Percentiles rank a stretch among this genome's conserved stretches.
phyloP scores from a whole-genome alignment of 2,888 invertebrate species.

The Drosophila lacicola region DNA sequence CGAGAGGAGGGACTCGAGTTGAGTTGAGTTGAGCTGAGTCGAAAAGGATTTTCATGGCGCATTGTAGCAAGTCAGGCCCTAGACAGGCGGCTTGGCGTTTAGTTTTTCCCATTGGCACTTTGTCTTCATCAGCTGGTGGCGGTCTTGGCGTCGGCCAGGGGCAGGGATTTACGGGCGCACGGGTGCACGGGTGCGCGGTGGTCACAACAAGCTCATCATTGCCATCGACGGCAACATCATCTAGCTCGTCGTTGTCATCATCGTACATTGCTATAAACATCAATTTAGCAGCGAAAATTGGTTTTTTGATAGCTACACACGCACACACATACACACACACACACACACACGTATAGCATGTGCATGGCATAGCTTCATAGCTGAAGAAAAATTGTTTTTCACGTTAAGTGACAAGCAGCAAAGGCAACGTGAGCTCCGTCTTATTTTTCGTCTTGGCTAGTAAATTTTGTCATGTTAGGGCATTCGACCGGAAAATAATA shows the following conservation, averaged over 20 bases:
- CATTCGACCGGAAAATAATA: conserved; percentile 75
- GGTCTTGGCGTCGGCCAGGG: not conserved
- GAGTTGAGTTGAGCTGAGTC: conserved; percentile 38
- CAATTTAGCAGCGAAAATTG: conserved; percentile 81
- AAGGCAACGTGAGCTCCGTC: conserved; percentile 37
- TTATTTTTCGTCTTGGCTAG: conserved; percentile 44
- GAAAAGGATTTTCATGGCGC: conserved; percentile 70
- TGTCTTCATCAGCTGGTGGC: conserved; percentile 69
- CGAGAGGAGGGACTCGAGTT: conserved; percentile 23
- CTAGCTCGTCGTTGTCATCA: conserved; percentile 57
- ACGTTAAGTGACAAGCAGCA: conserved; percentile 75
- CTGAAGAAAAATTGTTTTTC: conserved; percentile 81
- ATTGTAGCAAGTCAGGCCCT: conserved; percentile 55
- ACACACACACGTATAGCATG: conserved; percentile 17
- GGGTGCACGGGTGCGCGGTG: conserved; percentile 25
- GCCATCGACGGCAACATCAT: conserved; percentile 59
- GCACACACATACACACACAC: conserved; percentile 14
- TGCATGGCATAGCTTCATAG: conserved; percentile 44
- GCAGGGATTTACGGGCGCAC: too few relatives aligned
- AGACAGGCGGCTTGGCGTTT: conserved; percentile 65
- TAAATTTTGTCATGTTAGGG: conserved; percentile 60
- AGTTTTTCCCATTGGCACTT: conserved; percentile 77
- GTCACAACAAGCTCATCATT: conserved; percentile 77
- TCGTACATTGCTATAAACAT: conserved; percentile 78
- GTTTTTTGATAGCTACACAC: conserved; percentile 75